Evolutionary conservation across 2,113 vertebrate species (phyloP), one percentile per base, ranked within the genome.

Genomic region (Laterallus jamaicensis): DNA sequence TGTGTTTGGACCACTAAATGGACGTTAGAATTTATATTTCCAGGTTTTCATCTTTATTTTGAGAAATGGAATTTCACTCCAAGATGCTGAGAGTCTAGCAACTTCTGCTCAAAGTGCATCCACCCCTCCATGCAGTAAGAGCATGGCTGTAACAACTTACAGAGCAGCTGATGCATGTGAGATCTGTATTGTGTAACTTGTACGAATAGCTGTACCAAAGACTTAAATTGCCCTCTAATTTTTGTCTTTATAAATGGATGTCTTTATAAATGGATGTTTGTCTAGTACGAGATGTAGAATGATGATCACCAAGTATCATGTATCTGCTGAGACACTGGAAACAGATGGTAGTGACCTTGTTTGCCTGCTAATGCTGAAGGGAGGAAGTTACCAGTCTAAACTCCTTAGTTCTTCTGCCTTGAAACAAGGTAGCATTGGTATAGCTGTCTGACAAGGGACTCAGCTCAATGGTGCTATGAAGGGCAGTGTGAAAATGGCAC

Each of bases 131-230:
- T 5, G 22, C 47, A 15, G 1, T 25, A 37, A 56, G 60, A 63
- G 26, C 24, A 8, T 6, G 28, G 17, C 44, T 58, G 5, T 6
- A 70, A 74, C 47, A 54, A 83, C 32, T 73, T 39, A 35, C 21
- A 60, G 54, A 50, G 18, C 4, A 68, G 29, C n/a, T 60, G 56
- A 68, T 26, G 47, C 10, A 29, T 1, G 29, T 26, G 26, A 91
- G 86, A 77, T 66, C 24, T 1, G 0, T 42, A 40, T 21, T 0
- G 2, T 0, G 0, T 20, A 80, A 68, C 11, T 58, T 40, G 11
- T 11, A 63, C 29, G 11, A 75, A 56, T 6, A 96, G 24, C 39
- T 56, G 62, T 19, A 31, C 28, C 31, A 70, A 63, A 54, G n/a
- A 35, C 28, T 32, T 6, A 3, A 79, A 85, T 64, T 52, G 31